phyloP scores from a whole-genome alignment of 1,140 invertebrate genomes.

The Hypothenemus hampei region DNA sequence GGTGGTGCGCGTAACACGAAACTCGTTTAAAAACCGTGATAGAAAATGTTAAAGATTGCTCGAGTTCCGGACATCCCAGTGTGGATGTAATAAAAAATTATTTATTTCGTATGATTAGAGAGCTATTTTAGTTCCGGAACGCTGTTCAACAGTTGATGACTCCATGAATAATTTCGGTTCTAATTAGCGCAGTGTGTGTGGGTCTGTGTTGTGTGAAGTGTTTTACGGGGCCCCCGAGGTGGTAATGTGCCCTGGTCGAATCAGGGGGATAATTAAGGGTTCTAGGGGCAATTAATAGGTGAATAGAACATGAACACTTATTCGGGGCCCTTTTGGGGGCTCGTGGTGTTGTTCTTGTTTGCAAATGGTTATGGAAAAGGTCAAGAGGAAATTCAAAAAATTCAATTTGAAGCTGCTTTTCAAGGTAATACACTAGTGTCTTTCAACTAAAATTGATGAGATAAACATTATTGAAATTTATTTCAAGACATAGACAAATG shows the following conservation, averaged over 20 bases:
- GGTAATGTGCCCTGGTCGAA: constrained; percentile 31
- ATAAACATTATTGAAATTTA: no score
- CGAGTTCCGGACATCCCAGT: constrained; percentile 4
- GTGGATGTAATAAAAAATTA: background rate
- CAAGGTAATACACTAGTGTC: no score
- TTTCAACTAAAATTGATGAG: no score
- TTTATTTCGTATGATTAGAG: background rate
- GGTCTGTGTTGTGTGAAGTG: constrained; percentile 33
- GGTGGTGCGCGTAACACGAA: constrained; percentile 28
- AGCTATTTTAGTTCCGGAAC: constrained; percentile 1
- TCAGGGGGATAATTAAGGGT: constrained; percentile 17
- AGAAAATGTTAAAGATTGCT: constrained; percentile 8
- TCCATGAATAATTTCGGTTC: constrained; percentile 37
- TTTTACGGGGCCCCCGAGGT: constrained; percentile 32
- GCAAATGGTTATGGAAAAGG: constrained; percentile 22
- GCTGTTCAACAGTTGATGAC: constrained; percentile 38
- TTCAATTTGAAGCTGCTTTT: constrained; percentile 39
- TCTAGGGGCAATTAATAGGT: constrained; percentile 28
- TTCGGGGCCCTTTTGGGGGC: constrained; percentile 28
- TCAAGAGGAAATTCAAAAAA: constrained; percentile 30
- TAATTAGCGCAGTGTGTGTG: no score
- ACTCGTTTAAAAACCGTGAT: constrained; percentile 15
- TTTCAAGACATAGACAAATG: no score
- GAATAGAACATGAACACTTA: constrained; percentile 28
- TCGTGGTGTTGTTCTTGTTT: constrained; percentile 25